Evolutionary conservation across 2,888 invertebrate species (phyloP), one percentile per base, ranked within the genome.

Genomic region (Linnaemya tessellans): DNA sequence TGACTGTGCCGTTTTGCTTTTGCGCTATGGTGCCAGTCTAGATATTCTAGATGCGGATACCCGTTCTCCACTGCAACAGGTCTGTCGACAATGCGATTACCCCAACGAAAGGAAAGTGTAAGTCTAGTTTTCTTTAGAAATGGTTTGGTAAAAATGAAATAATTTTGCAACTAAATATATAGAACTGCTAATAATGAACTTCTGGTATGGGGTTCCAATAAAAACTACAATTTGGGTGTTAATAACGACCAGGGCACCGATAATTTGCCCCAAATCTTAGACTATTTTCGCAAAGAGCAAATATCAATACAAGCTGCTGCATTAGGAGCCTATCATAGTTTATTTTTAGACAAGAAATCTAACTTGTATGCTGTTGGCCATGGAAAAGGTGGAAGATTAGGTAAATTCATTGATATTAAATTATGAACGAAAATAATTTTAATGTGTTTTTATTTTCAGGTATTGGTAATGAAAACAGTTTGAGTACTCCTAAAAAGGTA

Each of bases 151-250:
- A 25, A 46, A 18, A 25, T 46, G 5, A 5, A 20, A 0, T 15
- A 10, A 20, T 90, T 87, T 3, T 20, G 8, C 4, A 13, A 9
- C 0, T 41, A 41, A 90, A 46, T 46, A 46, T 30, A 89, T 25
- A 92, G 92, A 0, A 89, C 90, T 3, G 58, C 87, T 62, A 89
- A 89, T 41, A 91, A 89, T 85, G 96, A 97, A 89, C 94, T 95
- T 0, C 96, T 96, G 88, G 95, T 96, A 0, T 98, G 97, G 97
- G 98, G 98, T 11, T 95, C 94, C 49, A 98, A 98, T 92, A 94
- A 95, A 54, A 98, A 97, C 92, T 97, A 96, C 90, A 97, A 96
- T 3, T 93, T 97, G 10, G 98, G 97, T 1, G 95, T 96, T 35
- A 95, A 95, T 73, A 94, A 95, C 64, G 95, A 96, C 88, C 94